Evolutionary conservation across 1,140 invertebrate species (phyloP).

Genomic region (Papilio machaon): DNA sequence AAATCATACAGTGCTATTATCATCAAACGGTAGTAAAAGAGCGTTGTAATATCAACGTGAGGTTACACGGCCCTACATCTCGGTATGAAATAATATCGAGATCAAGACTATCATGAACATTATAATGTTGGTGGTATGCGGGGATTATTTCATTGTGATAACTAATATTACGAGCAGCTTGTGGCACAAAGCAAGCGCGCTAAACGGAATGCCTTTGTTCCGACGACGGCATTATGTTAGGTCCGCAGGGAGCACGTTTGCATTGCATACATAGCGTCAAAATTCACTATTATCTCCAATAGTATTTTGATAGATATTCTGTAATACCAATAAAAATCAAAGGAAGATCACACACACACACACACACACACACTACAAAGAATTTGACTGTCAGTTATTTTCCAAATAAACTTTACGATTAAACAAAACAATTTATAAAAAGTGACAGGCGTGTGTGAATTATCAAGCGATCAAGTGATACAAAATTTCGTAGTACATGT

Average conservation of each 20-base stretch:
- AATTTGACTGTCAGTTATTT: no score
- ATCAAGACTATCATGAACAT: not conserved
- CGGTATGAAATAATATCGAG: not conserved
- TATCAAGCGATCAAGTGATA: no score
- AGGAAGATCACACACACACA: not conserved
- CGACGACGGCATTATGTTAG: constrained; percentile 1
- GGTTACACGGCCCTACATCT: not conserved
- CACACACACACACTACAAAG: not conserved
- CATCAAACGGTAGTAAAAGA: not conserved
- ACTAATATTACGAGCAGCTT: constrained; percentile 22
- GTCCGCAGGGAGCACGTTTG: not conserved
- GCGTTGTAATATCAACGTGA: not conserved
- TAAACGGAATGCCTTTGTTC: constrained; percentile 22
- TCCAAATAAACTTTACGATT: no score
- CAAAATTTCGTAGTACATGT: not conserved
- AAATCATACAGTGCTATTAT: no score
- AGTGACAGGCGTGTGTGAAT: no score
- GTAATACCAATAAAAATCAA: not conserved
- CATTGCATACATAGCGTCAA: not conserved
- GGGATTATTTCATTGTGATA: constrained; percentile 17
- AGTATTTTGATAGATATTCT: constrained; percentile 8
- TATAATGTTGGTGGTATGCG: constrained; percentile 7
- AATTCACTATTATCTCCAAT: constrained; percentile 1
- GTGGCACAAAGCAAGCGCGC: constrained; percentile 12
- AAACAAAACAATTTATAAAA: no score